These are phyloP conservation scores for Kryptopterus vitreolus DNA, from an alignment of 2,797 vertebrate species.

Conservation along the genomic window DNA sequence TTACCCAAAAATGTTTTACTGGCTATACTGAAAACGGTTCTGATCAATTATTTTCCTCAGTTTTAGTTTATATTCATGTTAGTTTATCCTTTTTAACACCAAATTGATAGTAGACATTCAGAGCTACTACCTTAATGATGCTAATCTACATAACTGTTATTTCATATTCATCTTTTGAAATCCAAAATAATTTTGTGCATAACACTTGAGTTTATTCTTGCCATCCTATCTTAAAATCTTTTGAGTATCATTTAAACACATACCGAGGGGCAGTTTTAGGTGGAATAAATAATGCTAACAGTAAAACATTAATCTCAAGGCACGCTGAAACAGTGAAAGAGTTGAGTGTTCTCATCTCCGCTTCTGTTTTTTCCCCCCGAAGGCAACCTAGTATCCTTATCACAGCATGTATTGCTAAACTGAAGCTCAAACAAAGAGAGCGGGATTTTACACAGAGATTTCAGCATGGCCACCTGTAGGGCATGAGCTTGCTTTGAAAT, in stretches of 20 bases:
- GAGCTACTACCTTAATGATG: too few relatives aligned
- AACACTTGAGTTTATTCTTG: background rate
- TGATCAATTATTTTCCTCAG: background rate
- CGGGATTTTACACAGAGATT: constrained; percentile 1
- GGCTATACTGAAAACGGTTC: background rate
- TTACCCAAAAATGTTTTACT: too few relatives aligned
- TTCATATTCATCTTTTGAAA: background rate
- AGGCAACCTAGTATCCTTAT: constrained; percentile 8
- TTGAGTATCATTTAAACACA: background rate
- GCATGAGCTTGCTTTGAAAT: constrained; percentile 36
- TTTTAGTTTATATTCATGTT: too few relatives aligned
- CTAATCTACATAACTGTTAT: background rate
- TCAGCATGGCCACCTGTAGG: constrained; percentile 23
- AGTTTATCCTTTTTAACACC: background rate
- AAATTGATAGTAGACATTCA: too few relatives aligned
- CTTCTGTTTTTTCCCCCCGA: background rate
- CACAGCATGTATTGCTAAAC: constrained; percentile 1
- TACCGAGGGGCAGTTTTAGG: background rate
- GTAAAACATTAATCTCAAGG: background rate
- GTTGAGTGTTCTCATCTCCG: background rate
- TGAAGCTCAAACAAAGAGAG: constrained; percentile 14
- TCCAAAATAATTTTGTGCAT: too few relatives aligned
- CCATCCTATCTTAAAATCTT: background rate
- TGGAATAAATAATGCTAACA: constrained; percentile 8
- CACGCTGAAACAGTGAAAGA: background rate